These are phyloP conservation scores for Colistium nudipinnis DNA, from an alignment of 2,113 vertebrate species.

Conservation along the genomic window DNA sequence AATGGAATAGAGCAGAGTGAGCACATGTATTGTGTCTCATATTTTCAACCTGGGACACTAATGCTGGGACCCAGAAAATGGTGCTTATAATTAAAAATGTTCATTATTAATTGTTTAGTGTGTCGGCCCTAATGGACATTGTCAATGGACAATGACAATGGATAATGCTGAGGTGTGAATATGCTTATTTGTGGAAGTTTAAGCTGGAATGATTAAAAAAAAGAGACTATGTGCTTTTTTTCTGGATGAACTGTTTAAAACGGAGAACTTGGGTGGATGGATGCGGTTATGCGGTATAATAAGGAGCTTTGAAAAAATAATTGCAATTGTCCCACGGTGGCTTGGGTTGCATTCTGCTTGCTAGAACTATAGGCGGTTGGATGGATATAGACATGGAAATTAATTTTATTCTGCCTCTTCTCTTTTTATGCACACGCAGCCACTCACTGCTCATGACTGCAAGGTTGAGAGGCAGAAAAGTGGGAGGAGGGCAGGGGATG, in stretches of 20 bases:
- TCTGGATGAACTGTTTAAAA: slow-evolving; percentile 29
- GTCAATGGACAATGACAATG: not conserved
- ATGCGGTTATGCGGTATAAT: slow-evolving; percentile 41
- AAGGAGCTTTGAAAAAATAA: slow-evolving; percentile 47
- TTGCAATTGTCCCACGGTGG: slow-evolving; percentile 46
- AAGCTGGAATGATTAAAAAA: slow-evolving; percentile 12
- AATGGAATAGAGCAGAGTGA: not conserved
- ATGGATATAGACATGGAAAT: slow-evolving; percentile 54
- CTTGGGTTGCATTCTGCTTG: slow-evolving; percentile 43
- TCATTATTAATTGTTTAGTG: not conserved
- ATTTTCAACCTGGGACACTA: not conserved
- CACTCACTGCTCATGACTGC: slow-evolving; percentile 43
- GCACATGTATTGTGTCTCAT: not conserved
- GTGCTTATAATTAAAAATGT: not conserved
- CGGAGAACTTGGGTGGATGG: slow-evolving; percentile 20
- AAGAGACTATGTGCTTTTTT: slow-evolving; percentile 8
- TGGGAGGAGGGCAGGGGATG: slow-evolving; percentile 11
- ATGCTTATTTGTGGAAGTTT: slow-evolving; percentile 29
- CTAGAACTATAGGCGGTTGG: slow-evolving; percentile 45
- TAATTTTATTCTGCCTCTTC: slow-evolving; percentile 54
- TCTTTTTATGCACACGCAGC: slow-evolving; percentile 49
- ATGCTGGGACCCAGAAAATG: not conserved
- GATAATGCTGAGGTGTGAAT: slow-evolving; percentile 14
- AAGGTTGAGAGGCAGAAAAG: slow-evolving; percentile 27
- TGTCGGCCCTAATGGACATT: not conserved